Base-by-base conservation (phyloP, 2,888 invertebrate species). In the Trachelus iudaicus region DNA sequence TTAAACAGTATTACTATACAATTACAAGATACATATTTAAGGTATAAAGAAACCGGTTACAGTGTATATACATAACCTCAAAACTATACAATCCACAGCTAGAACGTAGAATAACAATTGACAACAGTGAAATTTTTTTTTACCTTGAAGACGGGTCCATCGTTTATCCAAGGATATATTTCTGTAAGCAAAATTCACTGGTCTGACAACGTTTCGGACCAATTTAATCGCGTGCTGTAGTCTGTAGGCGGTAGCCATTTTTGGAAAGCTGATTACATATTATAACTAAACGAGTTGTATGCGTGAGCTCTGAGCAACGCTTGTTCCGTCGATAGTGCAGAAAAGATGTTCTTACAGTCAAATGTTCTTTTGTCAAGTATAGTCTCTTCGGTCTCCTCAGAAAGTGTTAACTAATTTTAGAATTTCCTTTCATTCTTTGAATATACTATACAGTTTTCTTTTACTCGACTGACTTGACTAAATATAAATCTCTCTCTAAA, bases 181-280 rank as follows among this genome's bases (percentile, higher is more conserved):
- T 34, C 80, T 84, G 11, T 81, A 81, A 77, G 81, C 83, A 34
- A 81, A 79, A 77, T 79, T 82, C 13, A 84, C 75, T n/a, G 84
- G 80, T 40, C 79, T 85, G n/a, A 86, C 84, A 77, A 88, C 77
- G 33, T 80, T 82, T 86, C 83, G 90, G 77, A 87, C 87, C 30
- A 88, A 81, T 76, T 85, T 87, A 31, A 89, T 77, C n/a, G 85
- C 85, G 35, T 84, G 84, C 30, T 84, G 86, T 13, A 90, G 75
- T 81, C 87, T 86, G 6, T 87, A 84, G 34, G 86, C 80, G 37
- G 87, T 85, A 71, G 90, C 88, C 90, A 90, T 90, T 81, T 85
- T 85, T 80, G 37, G 6, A 34, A 33, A 31, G 15, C 15, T 40
- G 40, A 40, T 40, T 4, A 15, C 1, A 11, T 3, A 35, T 11